Conservation (phyloP, 2,888 invertebrate genomes). For the Melinaea menophilus region DNA sequence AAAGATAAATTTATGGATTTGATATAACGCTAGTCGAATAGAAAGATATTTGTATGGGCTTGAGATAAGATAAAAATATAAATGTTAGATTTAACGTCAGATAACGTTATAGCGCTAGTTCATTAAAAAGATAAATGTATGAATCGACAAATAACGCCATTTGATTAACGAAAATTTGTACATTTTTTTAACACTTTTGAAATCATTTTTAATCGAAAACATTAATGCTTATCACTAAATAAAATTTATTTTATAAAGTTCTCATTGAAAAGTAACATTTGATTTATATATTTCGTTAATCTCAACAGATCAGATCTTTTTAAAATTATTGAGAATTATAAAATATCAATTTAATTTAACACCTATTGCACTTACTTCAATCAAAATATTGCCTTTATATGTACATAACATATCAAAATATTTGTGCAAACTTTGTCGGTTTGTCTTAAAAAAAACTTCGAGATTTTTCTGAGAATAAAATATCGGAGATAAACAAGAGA, state of each 20-base stretch:
- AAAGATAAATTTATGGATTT: too few relatives aligned
- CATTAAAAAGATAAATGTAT: too few relatives aligned
- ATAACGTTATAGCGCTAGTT: too few relatives aligned
- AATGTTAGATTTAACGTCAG: too few relatives aligned
- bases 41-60: too few relatives aligned
- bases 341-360: slow-evolving; percentile 68
- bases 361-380: slow-evolving; percentile 71
- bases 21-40: too few relatives aligned
- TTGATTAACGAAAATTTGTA: too few relatives aligned
- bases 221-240: slow-evolving; percentile 25
- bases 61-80: too few relatives aligned
- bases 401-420: slow-evolving; percentile 42
- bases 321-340: slow-evolving; percentile 50
- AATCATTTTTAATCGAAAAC: slow-evolving; percentile 16
- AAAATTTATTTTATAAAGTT: slow-evolving; percentile 22
- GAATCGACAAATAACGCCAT: too few relatives aligned
- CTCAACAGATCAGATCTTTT: slow-evolving; percentile 73
- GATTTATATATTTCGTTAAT: slow-evolving; percentile 57
- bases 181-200: background rate
- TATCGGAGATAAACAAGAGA: slow-evolving; percentile 49
- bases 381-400: slow-evolving; percentile 64
- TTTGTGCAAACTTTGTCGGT: slow-evolving; percentile 32
- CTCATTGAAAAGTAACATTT: slow-evolving; percentile 33
- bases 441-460: slow-evolving; percentile 21
- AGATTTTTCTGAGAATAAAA: slow-evolving; percentile 13